These are phyloP conservation scores for Setipinna tenuifilis DNA, from an alignment of 2,797 vertebrate genomes.

Conservation along the genomic window DNA sequence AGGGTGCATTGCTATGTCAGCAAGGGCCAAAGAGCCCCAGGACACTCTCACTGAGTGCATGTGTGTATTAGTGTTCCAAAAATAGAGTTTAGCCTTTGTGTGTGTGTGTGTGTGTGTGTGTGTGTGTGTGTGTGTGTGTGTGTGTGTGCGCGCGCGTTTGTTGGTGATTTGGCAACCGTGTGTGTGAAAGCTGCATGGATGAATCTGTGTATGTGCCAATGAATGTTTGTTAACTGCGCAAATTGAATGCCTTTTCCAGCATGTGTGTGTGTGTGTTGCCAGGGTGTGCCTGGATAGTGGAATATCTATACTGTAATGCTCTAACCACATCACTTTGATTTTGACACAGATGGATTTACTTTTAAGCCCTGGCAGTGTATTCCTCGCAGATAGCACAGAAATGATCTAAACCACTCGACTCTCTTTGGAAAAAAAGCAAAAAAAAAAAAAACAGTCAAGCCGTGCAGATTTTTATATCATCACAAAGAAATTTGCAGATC, in stretches of 20 bases:
- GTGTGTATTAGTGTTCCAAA: background rate
- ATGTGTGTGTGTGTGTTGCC: background rate
- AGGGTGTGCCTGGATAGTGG: background rate
- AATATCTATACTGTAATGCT: background rate
- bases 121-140: background rate
- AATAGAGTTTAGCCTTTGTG: background rate
- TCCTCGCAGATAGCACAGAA: background rate
- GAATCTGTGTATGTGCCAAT: background rate
- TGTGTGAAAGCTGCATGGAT: background rate
- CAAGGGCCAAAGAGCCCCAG: conserved; percentile 27
- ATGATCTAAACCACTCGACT: too few species aligned
- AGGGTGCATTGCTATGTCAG: conserved; percentile 23
- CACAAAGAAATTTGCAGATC: conserved; percentile 24
- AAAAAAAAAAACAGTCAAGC: background rate
- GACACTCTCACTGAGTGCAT: conserved; percentile 19
- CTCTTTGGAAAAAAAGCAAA: background rate
- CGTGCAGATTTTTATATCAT: background rate
- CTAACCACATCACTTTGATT: background rate
- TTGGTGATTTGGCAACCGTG: background rate
- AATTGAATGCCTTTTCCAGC: background rate
- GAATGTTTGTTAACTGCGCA: background rate
- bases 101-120: background rate
- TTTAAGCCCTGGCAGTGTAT: background rate
- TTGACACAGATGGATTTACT: background rate
- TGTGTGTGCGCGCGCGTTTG: background rate